Evolutionary conservation across 1,140 invertebrate species (phyloP).

Genomic region (Aculops lycopersici): DNA sequence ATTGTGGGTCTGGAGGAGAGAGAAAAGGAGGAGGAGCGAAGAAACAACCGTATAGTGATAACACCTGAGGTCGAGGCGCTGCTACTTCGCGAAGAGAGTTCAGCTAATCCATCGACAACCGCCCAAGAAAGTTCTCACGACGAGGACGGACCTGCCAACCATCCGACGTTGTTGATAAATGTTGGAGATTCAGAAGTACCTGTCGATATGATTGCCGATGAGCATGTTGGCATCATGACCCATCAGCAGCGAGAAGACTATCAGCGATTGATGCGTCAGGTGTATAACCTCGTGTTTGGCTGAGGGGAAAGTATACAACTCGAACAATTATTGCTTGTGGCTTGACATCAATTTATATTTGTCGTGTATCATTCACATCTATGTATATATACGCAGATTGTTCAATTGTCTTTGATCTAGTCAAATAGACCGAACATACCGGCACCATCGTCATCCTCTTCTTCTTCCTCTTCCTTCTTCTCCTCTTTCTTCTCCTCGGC

Average conservation of each 20-base stretch:
- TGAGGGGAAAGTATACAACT: not conserved
- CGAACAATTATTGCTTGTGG: too few relatives aligned
- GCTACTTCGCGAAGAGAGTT: not conserved
- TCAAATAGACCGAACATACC: constrained; percentile 50
- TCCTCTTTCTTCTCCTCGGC: constrained; percentile 6
- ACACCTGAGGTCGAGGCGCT: not conserved
- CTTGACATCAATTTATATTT: too few relatives aligned
- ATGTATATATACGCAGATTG: too few relatives aligned
- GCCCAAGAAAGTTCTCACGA: constrained; percentile 18
- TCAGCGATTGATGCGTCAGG: constrained; percentile 68
- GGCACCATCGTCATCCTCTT: constrained; percentile 59
- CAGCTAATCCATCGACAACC: constrained; percentile 21
- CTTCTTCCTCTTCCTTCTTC: constrained; percentile 45
- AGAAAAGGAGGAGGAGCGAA: too few relatives aligned
- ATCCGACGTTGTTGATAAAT: constrained; percentile 40
- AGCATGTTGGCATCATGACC: constrained; percentile 59
- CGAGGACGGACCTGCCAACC: constrained; percentile 36
- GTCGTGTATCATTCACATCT: too few relatives aligned
- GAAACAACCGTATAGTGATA: too few relatives aligned
- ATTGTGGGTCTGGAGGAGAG: not conserved
- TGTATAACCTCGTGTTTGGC: constrained; percentile 28
- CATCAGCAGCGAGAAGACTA: constrained; percentile 67
- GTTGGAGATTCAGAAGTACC: constrained; percentile 44
- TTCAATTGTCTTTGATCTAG: constrained; percentile 6
- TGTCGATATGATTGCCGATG: constrained; percentile 42